Percentiles rank a stretch among this genome's conserved stretches.
Conservation (phyloP, 2,888 invertebrate species). For the Drosophila neutralis region DNA sequence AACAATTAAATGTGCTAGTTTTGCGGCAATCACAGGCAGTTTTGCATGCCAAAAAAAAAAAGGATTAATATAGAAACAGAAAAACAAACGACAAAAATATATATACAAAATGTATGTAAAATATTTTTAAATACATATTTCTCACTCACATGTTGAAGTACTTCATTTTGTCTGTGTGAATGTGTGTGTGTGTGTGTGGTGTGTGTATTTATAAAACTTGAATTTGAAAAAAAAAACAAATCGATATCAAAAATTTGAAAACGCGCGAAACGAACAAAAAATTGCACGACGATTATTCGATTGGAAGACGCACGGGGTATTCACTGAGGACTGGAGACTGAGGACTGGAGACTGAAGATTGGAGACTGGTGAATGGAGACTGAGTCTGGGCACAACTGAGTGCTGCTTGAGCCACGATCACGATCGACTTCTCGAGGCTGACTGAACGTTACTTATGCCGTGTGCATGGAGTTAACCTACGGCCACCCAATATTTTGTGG, state of each 20-base stretch:
- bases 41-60: constrained; percentile 18
- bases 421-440: constrained; percentile 77
- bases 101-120: constrained; percentile 19
- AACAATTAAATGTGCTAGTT: constrained; percentile 16
- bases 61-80: constrained; percentile 1
- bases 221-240: constrained; percentile 39
- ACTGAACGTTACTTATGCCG: constrained; percentile 79
- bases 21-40: constrained; percentile 27
- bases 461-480: constrained; percentile 77
- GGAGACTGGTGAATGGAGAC: constrained; percentile 33
- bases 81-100: not conserved
- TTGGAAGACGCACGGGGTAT: constrained; percentile 30
- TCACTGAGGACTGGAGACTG: constrained; percentile 39
- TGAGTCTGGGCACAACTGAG: constrained; percentile 46
- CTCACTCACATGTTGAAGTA: constrained; percentile 82
- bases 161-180: constrained; percentile 74
- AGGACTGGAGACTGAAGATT: constrained; percentile 30
- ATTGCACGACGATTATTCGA: constrained; percentile 27
- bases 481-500: constrained; percentile 63
- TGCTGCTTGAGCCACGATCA: constrained; percentile 69
- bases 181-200: constrained; percentile 9
- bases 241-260: constrained; percentile 41
- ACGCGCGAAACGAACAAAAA: constrained; percentile 54
- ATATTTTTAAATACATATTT: constrained; percentile 8
- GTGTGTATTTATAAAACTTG: constrained; percentile 37